phyloP scores from a whole-genome alignment of 2,888 invertebrate species.

The Calameuta idolon region DNA sequence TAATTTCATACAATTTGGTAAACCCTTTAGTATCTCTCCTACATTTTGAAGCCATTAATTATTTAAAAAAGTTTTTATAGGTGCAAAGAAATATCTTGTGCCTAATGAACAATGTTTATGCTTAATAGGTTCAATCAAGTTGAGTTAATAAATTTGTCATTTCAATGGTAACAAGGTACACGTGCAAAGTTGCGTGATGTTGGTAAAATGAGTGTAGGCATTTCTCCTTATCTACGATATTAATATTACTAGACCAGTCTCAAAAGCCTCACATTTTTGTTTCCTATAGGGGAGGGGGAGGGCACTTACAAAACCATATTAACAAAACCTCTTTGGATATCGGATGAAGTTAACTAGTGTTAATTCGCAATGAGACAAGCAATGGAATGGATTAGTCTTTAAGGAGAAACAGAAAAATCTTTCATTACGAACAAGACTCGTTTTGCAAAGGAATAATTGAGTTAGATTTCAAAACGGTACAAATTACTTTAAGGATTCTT shows the following conservation, averaged over 20 bases:
- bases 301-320: not conserved
- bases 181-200: not conserved
- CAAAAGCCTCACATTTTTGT: not conserved
- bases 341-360: not conserved
- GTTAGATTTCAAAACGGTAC: not conserved
- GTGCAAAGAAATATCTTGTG: conserved; percentile 1
- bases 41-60: not conserved
- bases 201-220: not conserved
- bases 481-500: conserved; percentile 29
- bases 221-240: not conserved
- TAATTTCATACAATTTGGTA: not conserved
- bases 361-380: not conserved
- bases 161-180: conserved; percentile 15
- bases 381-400: not conserved
- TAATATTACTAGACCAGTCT: not conserved
- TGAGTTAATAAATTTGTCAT: not conserved
- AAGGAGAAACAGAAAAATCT: not conserved
- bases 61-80: not conserved
- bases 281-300: not conserved
- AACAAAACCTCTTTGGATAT: not conserved
- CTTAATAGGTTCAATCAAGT: not conserved
- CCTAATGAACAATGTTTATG: not conserved
- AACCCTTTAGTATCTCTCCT: not conserved
- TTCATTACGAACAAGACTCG: not conserved
- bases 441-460: not conserved